phyloP scores from a whole-genome alignment of 2,113 vertebrate genomes.

The Chinchilla lanigera region DNA sequence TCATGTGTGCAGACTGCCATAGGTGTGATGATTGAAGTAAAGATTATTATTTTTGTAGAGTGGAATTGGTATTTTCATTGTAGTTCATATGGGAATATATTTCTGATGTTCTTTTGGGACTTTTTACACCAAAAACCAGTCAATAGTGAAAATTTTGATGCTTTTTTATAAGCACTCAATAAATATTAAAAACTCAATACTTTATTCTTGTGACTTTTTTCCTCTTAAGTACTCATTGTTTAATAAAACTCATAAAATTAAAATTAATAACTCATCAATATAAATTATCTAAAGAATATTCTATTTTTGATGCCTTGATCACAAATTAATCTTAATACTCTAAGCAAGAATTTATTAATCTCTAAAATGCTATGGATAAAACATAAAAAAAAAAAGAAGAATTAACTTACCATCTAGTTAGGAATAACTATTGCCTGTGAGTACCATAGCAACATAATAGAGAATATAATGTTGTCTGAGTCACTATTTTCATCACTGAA shows the following conservation, averaged over 20 bases:
- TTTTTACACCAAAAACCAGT: background rate
- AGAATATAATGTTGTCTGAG: background rate
- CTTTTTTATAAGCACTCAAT: background rate
- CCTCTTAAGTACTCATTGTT: background rate
- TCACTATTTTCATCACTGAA: background rate
- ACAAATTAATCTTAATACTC: background rate
- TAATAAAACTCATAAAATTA: background rate
- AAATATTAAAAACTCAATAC: background rate
- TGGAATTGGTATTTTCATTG: background rate
- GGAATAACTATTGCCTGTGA: background rate
- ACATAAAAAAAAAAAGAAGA: conserved; percentile 24
- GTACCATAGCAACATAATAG: background rate
- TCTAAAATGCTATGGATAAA: background rate
- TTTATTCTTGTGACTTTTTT: background rate
- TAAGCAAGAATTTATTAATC: background rate
- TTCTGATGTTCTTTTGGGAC: background rate
- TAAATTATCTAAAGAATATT: background rate
- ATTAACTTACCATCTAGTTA: background rate
- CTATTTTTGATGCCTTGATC: too few species aligned
- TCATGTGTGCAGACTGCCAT: background rate
- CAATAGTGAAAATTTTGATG: background rate
- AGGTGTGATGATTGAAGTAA: background rate
- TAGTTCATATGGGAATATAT: background rate
- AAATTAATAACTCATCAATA: background rate
- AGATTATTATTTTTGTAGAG: background rate